Evolutionary conservation across 2,888 invertebrate species (phyloP).

Genomic region (Onthophagus sagittarius): DNA sequence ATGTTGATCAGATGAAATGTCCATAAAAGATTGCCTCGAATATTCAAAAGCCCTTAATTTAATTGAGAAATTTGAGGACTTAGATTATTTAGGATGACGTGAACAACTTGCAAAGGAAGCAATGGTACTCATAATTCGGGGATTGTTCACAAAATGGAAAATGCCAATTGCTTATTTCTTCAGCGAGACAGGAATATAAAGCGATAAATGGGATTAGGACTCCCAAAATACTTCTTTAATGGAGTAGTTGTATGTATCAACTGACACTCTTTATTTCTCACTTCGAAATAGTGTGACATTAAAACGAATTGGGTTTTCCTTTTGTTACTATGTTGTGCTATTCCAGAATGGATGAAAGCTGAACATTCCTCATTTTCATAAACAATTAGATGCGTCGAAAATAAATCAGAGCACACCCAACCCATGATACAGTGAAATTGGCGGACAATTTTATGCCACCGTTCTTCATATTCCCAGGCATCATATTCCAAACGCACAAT

Average conservation of each 20-base stretch:
- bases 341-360: no score
- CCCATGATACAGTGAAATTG: no score
- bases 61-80: conserved; percentile 23
- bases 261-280: neutral
- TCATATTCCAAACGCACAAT: no score
- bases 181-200: neutral
- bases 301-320: no score
- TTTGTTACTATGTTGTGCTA: no score
- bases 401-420: no score
- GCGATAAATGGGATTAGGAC: neutral
- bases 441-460: no score
- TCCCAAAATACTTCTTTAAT: conserved; percentile 8
- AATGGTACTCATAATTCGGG: conserved; percentile 13
- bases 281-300: no score
- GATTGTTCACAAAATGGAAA: conserved; percentile 16
- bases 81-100: conserved; percentile 15
- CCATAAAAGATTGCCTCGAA: conserved; percentile 10
- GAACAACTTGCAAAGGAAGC: conserved; percentile 8
- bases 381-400: no score
- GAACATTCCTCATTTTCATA: no score
- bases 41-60: conserved; percentile 16
- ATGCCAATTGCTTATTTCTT: conserved; percentile 15
- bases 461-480: no score
- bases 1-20: conserved; percentile 18
- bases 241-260: neutral